Evolutionary conservation across 2,888 invertebrate genomes (phyloP), one percentile per base, ranked within the genome.

Genomic region (Sisyra nigra): DNA sequence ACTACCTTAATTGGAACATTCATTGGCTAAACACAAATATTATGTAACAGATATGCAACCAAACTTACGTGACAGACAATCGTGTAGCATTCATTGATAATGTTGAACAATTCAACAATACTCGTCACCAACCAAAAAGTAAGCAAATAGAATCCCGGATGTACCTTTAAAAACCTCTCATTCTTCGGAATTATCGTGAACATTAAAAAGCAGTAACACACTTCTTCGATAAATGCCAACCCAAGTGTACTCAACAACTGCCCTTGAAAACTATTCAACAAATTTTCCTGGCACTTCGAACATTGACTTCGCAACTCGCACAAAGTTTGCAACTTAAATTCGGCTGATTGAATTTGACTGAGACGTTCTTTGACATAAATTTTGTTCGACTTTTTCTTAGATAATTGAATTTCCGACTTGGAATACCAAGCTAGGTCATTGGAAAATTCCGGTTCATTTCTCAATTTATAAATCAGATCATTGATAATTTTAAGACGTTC

Each of bases 301-400:
- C 40, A 40, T 15, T 29, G 13, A 31, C n/a, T 30, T 14, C 30
- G 14, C 10, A 31, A 40, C 13, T 29, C 40, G 30, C 15, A 40
- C 13, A 40, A 24, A 30, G 30, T 15, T 15, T 40, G 13, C 24
- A 40, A 15, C 30, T 40, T 29, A 14, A 18, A 40, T 30, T 40
- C 30, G 11, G 11, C 13, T 14, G 40, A 40, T 31, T 31, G 30
- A 15, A 40, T 40, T 40, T 31, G 30, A 31, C 9, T 14, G 3
- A 24, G 3, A 7, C 24, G 24, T 24, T 24, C 24, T 24, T 24
- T 24, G 7, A 24, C 7, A 7, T 24, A 24, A 24, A 24, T 24
- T 24, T 24, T 24, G 24, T 24, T 24, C 7, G 24, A 24, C 7
- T 24, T 24, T 24, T 7, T 24, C 24, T 24, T 24, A 14, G 34